Evolutionary conservation across 1,140 invertebrate genomes (phyloP), one percentile per base, ranked within the genome.

Genomic region (Lasaia peninsularis): DNA sequence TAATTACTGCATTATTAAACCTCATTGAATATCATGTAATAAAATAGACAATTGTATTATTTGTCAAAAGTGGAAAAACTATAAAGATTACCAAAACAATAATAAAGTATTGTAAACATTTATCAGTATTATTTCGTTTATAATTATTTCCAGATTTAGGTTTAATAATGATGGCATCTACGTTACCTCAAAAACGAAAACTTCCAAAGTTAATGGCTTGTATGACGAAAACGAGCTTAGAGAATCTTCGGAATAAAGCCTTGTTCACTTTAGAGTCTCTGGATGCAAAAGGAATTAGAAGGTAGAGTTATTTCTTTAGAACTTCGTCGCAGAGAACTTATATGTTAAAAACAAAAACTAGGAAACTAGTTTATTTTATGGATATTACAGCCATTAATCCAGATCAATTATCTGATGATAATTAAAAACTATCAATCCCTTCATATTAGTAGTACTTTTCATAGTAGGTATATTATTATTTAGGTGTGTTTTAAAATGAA

Each of bases 121-220:
- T 28, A 40, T 10, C 7, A 40, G 12, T 28, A 21, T 14, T 24
- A 2, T 37, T 8, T 35, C 10, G 8, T 40, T 24, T 12, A 37
- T 0, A 31, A 8, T 32, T 52, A 33, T 33, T 52, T 52, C 2
- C 8, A 3, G 33, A 20, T 31, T 11, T 52, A 34, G 10, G 33
- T 31, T 18, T 48, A 21, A 14, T n/a, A 54, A 35, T 35, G 44
- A 69, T 62, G 67, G 28, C 37, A 16, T 37, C 50, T 8, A 37
- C 55, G 28, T 35, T 69, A n/a, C 56, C 59, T 40, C 6, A 40
- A 4, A 71, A 70, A 56, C 73, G 80, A 0, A 62, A 67, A 12
- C 61, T 86, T 21, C 83, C 85, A 1, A 88, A 86, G 55, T 70
- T 88, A 8, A 84, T 84, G 74, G 83, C 85, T 12, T 88, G 85